Percentiles rank a stretch among this genome's conserved stretches.
Evolutionary conservation across 2,888 invertebrate species (phyloP).

Genomic region (Dugesia japonica): DNA sequence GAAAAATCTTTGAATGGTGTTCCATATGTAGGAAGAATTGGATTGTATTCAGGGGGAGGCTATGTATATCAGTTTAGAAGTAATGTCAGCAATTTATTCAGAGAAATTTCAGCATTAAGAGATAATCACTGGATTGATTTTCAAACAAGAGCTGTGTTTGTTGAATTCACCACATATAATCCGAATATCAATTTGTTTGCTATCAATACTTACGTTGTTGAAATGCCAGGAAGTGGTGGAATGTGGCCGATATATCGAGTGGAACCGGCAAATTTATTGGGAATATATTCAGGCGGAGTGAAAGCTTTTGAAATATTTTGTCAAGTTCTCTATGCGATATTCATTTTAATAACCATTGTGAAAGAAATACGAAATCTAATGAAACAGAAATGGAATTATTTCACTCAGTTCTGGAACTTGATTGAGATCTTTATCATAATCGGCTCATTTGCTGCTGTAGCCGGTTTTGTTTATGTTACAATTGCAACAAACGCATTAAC

Average conservation of each 20-base stretch:
- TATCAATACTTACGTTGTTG: slow-evolving; percentile 42
- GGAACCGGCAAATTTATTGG: slow-evolving; percentile 44
- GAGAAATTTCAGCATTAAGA: slow-evolving; percentile 43
- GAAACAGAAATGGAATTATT: slow-evolving; percentile 41
- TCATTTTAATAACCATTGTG: slow-evolving; percentile 45
- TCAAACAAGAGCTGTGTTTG: slow-evolving; percentile 50
- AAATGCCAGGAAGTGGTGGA: slow-evolving; percentile 44
- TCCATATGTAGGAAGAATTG: slow-evolving; percentile 43
- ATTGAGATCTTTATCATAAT: slow-evolving; percentile 41
- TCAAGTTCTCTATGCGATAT: slow-evolving; percentile 40
- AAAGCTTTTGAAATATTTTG: slow-evolving; percentile 35
- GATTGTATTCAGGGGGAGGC: slow-evolving; percentile 50
- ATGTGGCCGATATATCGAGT: slow-evolving; percentile 42
- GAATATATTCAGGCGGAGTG: slow-evolving; percentile 38
- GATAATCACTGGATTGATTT: slow-evolving; percentile 49
- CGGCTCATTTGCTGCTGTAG: slow-evolving; percentile 42
- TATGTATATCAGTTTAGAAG: slow-evolving; percentile 48
- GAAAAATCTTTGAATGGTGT: not conserved
- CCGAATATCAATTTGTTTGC: slow-evolving; percentile 45
- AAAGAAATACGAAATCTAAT: slow-evolving; percentile 41
- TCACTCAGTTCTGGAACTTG: slow-evolving; percentile 43
- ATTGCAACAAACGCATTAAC: slow-evolving; percentile 23
- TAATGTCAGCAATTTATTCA: slow-evolving; percentile 39
- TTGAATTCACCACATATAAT: slow-evolving; percentile 52
- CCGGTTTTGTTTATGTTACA: slow-evolving; percentile 37